Base-by-base conservation (phyloP, 2,113 vertebrate species). In the Odontesthes bonariensis region DNA sequence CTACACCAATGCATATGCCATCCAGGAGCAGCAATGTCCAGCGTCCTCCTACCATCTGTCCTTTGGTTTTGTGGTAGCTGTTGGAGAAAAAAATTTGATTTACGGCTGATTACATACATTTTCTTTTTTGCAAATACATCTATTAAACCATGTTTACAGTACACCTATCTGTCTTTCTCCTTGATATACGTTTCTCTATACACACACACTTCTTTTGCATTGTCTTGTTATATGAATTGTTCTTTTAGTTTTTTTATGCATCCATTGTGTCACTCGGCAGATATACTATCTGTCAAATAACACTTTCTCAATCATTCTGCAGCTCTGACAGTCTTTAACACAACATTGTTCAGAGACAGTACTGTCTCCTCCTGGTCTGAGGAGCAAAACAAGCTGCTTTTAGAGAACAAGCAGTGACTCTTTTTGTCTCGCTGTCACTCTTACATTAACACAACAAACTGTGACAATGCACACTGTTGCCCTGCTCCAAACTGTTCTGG, bases 371-470 rank as follows among this genome's bases (percentile, higher is more conserved):
- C 80, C 38, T 3, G 42, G 35, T 42, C 65, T 55, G 47, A 27
- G 51, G 0, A 31, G 46, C 46, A 64, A 66, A 58, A 47, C 63
- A 56, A 55, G 38, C 58, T 33, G 66, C 66, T 58, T 55, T 40
- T 8, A 49, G 59, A 73, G 66, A 74, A 53, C 62, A 49, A 74
- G 54, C 72, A 64, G 52, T 10, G 17, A 61, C 17, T 59, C 64
- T 52, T 69, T 64, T 56, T 49, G 53, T 75, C 38, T 51, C 52
- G 56, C 47, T 75, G 56, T 81, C 51, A 19, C 44, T 81, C 63
- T 59, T 5, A 9, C 49, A 57, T 46, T 68, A 64, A 59, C 6
- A 77, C 59, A 64, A 58, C 38, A 69, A 75, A 78, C 44, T 42
- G 23, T 32, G 46, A 79, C 46, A 57, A 73, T 5, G 62, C 63